These are phyloP conservation scores for Vulpes ferrilata DNA, from an alignment of 2,113 vertebrate species.

Conservation along the genomic window DNA sequence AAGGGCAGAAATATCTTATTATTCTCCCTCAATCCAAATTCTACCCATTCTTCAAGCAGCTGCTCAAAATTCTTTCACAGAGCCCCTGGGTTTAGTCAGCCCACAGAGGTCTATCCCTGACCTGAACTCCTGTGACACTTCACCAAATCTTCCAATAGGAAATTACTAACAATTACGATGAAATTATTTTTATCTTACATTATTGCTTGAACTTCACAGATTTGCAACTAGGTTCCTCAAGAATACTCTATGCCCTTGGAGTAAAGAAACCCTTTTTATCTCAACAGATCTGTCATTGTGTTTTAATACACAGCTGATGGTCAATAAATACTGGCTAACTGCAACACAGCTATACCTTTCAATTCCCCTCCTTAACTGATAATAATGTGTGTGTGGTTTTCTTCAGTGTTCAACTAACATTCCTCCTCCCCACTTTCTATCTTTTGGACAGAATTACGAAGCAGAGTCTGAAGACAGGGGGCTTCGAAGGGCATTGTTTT, in stretches of 20 bases:
- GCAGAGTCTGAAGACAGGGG: not conserved
- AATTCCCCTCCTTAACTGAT: not conserved
- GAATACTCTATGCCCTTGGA: not conserved
- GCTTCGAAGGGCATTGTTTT: not conserved
- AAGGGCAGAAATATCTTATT: not conserved
- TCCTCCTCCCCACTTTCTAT: not conserved
- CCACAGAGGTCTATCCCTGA: not conserved
- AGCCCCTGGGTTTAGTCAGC: not conserved
- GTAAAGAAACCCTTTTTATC: not conserved
- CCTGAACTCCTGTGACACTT: not conserved
- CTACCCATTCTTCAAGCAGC: not conserved
- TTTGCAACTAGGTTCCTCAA: conserved; percentile 16
- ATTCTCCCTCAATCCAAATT: not conserved
- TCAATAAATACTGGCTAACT: not conserved
- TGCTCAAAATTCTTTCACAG: conserved; percentile 17
- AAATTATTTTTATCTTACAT: conserved; percentile 12
- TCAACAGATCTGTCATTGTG: not conserved
- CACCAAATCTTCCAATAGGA: not conserved
- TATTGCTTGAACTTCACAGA: not conserved
- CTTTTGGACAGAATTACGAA: conserved; percentile 51
- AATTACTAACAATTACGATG: conserved; percentile 12
- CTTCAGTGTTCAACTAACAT: not conserved
- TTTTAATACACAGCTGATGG: not conserved
- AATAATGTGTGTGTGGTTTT: not conserved
- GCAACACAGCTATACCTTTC: not conserved